Evolutionary conservation across 2,888 invertebrate genomes (phyloP).

Genomic region (Tetramorium bicarinatum): DNA sequence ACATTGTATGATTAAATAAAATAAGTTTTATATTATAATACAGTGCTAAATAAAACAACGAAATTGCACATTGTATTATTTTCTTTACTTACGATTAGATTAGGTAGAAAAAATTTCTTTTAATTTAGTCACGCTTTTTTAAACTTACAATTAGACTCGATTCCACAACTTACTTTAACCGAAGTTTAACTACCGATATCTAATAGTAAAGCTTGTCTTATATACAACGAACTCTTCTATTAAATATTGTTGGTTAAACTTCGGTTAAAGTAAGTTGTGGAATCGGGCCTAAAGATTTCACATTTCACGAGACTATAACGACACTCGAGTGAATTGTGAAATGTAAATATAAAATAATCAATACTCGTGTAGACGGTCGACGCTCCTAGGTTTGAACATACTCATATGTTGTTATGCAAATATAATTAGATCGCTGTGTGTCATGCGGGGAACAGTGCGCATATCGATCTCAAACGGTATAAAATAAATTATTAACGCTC

Average conservation of each 20-base stretch:
- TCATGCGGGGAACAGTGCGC: slow-evolving; percentile 3
- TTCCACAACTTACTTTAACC: too few relatives aligned
- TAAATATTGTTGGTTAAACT: too few relatives aligned
- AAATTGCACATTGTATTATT: slow-evolving; percentile 14
- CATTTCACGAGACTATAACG: not conserved
- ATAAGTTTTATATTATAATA: slow-evolving; percentile 67
- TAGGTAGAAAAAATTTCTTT: not conserved
- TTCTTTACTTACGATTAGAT: not conserved
- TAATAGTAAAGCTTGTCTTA: too few relatives aligned
- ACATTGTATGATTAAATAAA: slow-evolving; percentile 10
- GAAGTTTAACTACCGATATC: too few relatives aligned
- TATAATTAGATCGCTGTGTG: slow-evolving; percentile 26
- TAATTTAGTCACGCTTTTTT: not conserved
- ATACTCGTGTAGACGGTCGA: slow-evolving; percentile 5
- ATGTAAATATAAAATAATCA: slow-evolving; percentile 14
- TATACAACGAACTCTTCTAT: too few relatives aligned
- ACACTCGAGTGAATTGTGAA: not conserved
- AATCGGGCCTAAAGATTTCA: not conserved
- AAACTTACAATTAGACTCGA: too few relatives aligned
- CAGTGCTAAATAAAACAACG: slow-evolving; percentile 51
- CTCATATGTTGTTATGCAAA: slow-evolving; percentile 23
- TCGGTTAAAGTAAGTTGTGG: too few relatives aligned
- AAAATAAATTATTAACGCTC: slow-evolving; percentile 58
- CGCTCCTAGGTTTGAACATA: slow-evolving; percentile 24
- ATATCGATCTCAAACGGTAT: slow-evolving; percentile 49